phyloP scores from a whole-genome alignment of 2,888 invertebrate species.

The Salpingus planirostris region DNA sequence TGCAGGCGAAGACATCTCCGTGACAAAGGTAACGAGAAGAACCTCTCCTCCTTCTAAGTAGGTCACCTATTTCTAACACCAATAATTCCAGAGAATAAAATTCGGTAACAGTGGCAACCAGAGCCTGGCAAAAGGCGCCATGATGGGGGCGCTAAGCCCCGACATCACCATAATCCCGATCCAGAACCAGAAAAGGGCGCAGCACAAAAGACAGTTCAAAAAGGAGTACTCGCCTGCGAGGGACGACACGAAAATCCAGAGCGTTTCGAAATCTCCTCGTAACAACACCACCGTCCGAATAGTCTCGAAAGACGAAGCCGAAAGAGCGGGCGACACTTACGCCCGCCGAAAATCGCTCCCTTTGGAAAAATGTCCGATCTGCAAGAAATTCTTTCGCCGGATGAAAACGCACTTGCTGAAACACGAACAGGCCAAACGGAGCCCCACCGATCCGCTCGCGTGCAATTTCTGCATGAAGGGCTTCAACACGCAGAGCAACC shows the following conservation, averaged over 20 bases:
- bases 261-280: conserved; percentile 19
- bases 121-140: background rate
- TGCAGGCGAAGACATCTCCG: conserved; percentile 8
- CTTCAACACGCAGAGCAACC: conserved; percentile 36
- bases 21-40: background rate
- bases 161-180: conserved; percentile 30
- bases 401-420: conserved; percentile 43
- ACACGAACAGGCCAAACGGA: conserved; percentile 30
- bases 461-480: conserved; percentile 26
- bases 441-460: conserved; percentile 26
- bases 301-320: conserved; percentile 31
- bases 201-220: conserved; percentile 24
- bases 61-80: background rate
- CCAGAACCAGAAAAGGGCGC: conserved; percentile 18
- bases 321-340: conserved; percentile 27
- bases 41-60: background rate
- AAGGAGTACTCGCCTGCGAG: conserved; percentile 21
- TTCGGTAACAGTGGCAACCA: too few relatives aligned
- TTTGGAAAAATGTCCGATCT: conserved; percentile 38
- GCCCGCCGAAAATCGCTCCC: conserved; percentile 35
- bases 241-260: conserved; percentile 17
- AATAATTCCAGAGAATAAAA: background rate
- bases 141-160: conserved; percentile 16
- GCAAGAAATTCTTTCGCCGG: conserved; percentile 38
- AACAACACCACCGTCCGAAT: conserved; percentile 29